phyloP scores from a whole-genome alignment of 2,113 vertebrate genomes.

The Lates calcarifer region DNA sequence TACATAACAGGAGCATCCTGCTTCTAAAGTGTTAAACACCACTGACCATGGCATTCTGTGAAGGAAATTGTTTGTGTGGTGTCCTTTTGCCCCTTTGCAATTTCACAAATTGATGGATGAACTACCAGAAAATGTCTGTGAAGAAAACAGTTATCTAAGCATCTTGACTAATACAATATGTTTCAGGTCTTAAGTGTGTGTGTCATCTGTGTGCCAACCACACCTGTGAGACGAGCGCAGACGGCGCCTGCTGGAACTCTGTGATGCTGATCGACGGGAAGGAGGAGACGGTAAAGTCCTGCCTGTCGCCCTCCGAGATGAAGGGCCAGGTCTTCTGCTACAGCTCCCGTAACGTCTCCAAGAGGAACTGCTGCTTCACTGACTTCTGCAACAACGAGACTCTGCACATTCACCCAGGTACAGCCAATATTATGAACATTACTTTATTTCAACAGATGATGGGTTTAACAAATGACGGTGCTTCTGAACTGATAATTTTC shows the following conservation, averaged over 20 bases:
- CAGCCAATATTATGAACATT: neutral
- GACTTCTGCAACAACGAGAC: conserved; percentile 98
- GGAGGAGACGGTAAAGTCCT: conserved; percentile 92
- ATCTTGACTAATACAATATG: neutral
- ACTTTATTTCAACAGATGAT: neutral
- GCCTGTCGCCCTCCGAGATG: conserved; percentile 90
- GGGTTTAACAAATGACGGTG: neutral
- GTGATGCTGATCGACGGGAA: conserved; percentile 93
- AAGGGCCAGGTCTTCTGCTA: conserved; percentile 95
- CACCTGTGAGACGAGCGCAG: conserved; percentile 93
- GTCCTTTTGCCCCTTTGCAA: neutral
- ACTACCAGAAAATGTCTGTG: neutral
- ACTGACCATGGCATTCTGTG: conserved; percentile 8
- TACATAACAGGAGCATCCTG: conserved; percentile 72
- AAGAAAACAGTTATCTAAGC: neutral
- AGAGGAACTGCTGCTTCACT: conserved; percentile 95
- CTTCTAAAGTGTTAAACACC: conserved; percentile 45
- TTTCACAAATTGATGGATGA: conserved; percentile 17
- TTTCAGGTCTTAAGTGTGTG: conserved; percentile 92
- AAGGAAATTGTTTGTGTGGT: conserved; percentile 29
- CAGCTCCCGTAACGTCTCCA: conserved; percentile 93
- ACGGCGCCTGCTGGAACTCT: conserved; percentile 96
- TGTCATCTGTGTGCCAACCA: conserved; percentile 94
- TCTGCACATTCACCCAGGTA: conserved; percentile 89
- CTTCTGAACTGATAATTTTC: neutral